These are phyloP conservation scores for Notolabrus celidotus DNA, from an alignment of 2,797 vertebrate species.

Conservation along the genomic window DNA sequence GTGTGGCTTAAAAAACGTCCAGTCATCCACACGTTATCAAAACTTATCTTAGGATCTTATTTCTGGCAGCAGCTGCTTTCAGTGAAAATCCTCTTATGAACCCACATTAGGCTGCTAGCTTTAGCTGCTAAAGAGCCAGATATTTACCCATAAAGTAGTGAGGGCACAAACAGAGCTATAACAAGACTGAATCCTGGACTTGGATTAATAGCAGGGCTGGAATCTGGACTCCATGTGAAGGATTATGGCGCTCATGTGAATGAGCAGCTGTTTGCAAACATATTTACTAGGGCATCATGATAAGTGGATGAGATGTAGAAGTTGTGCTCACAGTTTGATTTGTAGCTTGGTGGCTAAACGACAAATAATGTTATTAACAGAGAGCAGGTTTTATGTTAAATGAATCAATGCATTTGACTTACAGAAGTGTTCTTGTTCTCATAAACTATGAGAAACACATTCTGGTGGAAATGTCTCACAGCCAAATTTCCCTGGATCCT, in stretches of 20 bases:
- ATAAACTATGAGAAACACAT: no score
- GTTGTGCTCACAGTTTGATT: no score
- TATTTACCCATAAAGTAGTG: background rate
- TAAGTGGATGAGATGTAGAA: background rate
- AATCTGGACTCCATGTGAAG: no score
- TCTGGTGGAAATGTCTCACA: no score
- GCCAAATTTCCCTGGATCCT: no score
- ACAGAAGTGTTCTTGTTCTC: no score
- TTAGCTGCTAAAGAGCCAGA: background rate
- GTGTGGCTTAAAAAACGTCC: no score
- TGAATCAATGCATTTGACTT: no score
- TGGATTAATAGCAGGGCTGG: background rate
- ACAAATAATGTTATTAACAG: no score
- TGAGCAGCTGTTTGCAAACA: background rate
- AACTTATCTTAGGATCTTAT: background rate
- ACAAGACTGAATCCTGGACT: background rate
- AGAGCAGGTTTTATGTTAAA: no score
- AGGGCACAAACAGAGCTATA: background rate
- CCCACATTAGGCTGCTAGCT: background rate
- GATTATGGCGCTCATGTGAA: no score
- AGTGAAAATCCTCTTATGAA: background rate
- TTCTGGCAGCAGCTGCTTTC: conserved; percentile 7
- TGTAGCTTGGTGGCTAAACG: no score
- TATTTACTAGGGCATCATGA: background rate
- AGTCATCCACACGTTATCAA: background rate